Evolutionary conservation across 1,140 invertebrate genomes (phyloP).

Genomic region (Brachionus asplanchnoidis): DNA sequence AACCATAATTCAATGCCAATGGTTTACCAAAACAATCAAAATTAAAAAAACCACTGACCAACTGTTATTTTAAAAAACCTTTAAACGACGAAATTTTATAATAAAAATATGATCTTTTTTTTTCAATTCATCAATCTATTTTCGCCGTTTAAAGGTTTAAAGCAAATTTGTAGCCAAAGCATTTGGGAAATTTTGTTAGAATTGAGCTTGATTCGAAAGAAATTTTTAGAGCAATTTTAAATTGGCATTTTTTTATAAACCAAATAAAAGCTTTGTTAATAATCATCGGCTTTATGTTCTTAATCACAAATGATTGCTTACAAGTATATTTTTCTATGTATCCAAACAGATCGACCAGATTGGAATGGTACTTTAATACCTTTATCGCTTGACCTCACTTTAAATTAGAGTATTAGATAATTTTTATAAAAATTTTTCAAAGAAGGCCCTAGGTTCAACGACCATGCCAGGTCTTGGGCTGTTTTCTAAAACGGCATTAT

Average conservation of each 20-base stretch:
- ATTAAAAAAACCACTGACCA: not conserved
- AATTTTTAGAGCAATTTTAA: not conserved
- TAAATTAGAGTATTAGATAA: constrained; percentile 1
- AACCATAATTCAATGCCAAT: not conserved
- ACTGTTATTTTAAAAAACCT: not conserved
- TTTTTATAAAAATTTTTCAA: not conserved
- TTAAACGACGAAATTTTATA: not conserved
- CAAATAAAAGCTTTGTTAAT: not conserved
- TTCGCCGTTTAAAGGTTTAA: not conserved
- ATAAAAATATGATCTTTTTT: not conserved
- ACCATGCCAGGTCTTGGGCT: not conserved
- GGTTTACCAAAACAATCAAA: not conserved
- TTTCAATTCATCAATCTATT: not conserved
- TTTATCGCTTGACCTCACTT: constrained; percentile 35
- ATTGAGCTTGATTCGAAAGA: not conserved
- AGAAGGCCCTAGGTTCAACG: not conserved
- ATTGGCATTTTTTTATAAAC: not conserved
- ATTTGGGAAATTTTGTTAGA: not conserved
- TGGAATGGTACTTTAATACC: constrained; percentile 16
- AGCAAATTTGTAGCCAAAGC: not conserved
- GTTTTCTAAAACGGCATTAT: not conserved
- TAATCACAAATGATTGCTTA: constrained; percentile 12
- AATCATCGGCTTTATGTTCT: not conserved
- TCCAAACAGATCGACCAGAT: constrained; percentile 33
- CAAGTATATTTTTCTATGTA: constrained; percentile 33